A percentile compares a stretch with the other conserved stretches of the same genome.
These are phyloP conservation scores for Lycophotia porphyrea DNA, from an alignment of 2,888 invertebrate genomes.

Conservation along the genomic window DNA sequence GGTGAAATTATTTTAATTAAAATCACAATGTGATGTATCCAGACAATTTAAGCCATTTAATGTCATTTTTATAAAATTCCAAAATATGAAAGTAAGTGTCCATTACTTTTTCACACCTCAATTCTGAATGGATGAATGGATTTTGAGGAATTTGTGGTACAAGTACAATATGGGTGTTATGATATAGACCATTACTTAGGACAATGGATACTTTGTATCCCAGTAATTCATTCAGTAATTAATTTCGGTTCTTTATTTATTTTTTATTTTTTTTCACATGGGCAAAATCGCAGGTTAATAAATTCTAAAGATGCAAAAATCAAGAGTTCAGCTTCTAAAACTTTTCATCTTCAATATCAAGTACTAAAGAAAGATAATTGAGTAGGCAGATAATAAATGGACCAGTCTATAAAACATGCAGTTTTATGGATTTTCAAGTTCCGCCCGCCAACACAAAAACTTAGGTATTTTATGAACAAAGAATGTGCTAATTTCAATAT, in stretches of 20 bases:
- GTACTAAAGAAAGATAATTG: neutral
- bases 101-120: neutral
- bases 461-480: constrained; percentile 3
- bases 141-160: neutral
- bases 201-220: neutral
- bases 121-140: neutral
- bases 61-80: neutral
- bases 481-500: constrained; percentile 37
- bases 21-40: neutral
- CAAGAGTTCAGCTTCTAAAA: neutral
- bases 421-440: constrained; percentile 28
- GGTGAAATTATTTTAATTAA: neutral
- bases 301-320: neutral
- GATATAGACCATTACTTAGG: neutral
- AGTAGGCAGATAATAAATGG: constrained; percentile 27
- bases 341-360: neutral
- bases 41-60: neutral
- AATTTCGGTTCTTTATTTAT: too few species aligned
- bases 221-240: neutral
- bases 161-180: neutral
- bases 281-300: neutral
- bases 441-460: constrained; percentile 17
- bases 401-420: constrained; percentile 5
- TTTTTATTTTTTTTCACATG: too few species aligned
- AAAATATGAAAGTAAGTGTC: neutral